These are phyloP conservation scores for Hymenochirus boettgeri DNA, from an alignment of 2,113 vertebrate genomes.

Conservation along the genomic window DNA sequence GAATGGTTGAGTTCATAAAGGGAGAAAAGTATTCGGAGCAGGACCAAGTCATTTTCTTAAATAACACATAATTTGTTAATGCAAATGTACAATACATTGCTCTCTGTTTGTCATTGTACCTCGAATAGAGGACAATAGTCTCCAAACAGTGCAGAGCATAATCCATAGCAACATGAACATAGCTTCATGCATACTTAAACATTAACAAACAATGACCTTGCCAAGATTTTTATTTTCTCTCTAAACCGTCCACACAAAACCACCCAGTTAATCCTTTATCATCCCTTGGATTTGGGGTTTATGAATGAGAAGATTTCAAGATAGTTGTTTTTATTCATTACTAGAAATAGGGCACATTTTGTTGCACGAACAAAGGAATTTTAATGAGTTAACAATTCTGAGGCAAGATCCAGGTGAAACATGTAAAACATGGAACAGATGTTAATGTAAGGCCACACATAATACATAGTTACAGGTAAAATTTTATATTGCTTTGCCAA, in stretches of 20 bases:
- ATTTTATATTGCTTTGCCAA: too few species aligned
- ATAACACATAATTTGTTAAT: conserved; percentile 17
- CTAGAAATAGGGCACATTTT: too few species aligned
- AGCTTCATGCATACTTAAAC: conserved; percentile 39
- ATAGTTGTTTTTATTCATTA: too few species aligned
- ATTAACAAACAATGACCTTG: conserved; percentile 32
- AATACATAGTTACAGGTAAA: too few species aligned
- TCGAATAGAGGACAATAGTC: conserved; percentile 40
- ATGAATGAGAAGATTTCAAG: conserved; percentile 21
- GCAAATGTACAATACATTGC: conserved; percentile 29
- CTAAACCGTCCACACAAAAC: conserved; percentile 32
- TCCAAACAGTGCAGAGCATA: conserved; percentile 33
- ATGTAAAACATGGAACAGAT: too few species aligned
- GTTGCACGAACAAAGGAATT: too few species aligned
- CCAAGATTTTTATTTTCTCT: conserved; percentile 40
- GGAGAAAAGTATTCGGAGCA: not conserved
- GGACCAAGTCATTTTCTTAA: not conserved
- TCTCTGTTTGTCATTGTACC: conserved; percentile 25
- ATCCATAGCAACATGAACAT: conserved; percentile 41
- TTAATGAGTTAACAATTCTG: too few species aligned
- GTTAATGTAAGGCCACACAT: too few species aligned
- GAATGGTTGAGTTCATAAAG: too few species aligned
- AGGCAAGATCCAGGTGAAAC: too few species aligned
- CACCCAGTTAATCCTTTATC: conserved; percentile 35
- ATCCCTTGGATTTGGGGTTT: conserved; percentile 33